Base-by-base conservation (phyloP, 2,888 invertebrate species). In the Ormyrus pomaceus region DNA sequence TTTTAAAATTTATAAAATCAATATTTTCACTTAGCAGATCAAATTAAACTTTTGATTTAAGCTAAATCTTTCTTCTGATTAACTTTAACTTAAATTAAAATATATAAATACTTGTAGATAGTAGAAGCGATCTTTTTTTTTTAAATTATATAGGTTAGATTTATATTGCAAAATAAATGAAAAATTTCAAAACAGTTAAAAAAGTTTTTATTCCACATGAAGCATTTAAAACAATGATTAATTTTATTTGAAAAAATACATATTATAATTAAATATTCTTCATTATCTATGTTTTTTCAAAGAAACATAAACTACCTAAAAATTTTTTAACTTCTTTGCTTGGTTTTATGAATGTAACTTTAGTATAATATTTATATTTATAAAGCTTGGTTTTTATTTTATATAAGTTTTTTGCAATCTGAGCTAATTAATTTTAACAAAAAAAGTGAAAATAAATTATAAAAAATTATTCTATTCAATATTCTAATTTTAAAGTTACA, bases 281-380 rank as follows among this genome's bases (percentile, higher is more conserved):
- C 58, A 58, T 74, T 73, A 45, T 73, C 13, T 74, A 10, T n/a
- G 19, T 19, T 48, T 72, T 72, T 13, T 6, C 34, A 8, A n/a
- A 59, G 3, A 34, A 34, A 34, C 34, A 3, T 2, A 34, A 34
- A 34, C 34, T 34, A 34, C 13, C 6, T 58, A 58, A 58, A n/a
- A n/a, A 58, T 58, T 58, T 10, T 2, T 58, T 58, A 58, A 9
- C 5, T 56, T n/a, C n/a, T n/a, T 58, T 2, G 11, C 9, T 58
- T 58, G 58, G 10, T 1, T 62, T 34, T 5, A 62, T 62, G 46
- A 46, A 48, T 46, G 45, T 11, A 48, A 48, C 45, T 61, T 11
- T 61, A 8, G 10, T 61, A 34, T 34, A 34, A 34, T 19, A 45
- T 45, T 61, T 61, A 7, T 10, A 45, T 45, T 34, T 61, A 61